Conservation (phyloP, 2,888 invertebrate genomes). For the Atrina japonica region DNA sequence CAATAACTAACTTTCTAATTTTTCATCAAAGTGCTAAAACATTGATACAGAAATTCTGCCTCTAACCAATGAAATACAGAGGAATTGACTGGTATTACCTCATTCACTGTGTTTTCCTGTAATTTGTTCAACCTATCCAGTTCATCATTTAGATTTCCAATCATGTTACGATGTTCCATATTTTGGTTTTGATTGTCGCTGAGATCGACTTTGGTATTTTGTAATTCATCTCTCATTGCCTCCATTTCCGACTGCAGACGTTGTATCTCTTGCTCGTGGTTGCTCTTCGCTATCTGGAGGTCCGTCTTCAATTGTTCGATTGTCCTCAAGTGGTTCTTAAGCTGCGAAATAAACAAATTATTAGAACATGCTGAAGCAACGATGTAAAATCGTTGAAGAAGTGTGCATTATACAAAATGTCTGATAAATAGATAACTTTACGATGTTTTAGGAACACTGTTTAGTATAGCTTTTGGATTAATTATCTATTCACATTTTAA, state of each 20-base stretch:
- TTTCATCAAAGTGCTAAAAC: too few relatives aligned
- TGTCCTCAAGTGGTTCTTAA: conserved; percentile 73
- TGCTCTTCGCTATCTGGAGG: conserved; percentile 65
- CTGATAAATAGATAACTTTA: too few relatives aligned
- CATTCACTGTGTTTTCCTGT: conserved; percentile 68
- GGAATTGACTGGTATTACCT: too few relatives aligned
- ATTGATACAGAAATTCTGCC: too few relatives aligned
- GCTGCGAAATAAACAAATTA: conserved; percentile 49
- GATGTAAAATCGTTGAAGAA: too few relatives aligned
- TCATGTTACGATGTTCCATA: conserved; percentile 62
- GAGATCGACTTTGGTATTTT: conserved; percentile 62
- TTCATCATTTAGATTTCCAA: conserved; percentile 68
- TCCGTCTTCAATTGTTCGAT: conserved; percentile 77
- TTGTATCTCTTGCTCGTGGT: conserved; percentile 71
- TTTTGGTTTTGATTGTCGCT: conserved; percentile 64
- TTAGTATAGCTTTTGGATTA: too few relatives aligned
- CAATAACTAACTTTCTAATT: too few relatives aligned
- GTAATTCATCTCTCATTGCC: conserved; percentile 65
- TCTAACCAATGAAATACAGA: too few relatives aligned
- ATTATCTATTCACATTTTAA: too few relatives aligned
- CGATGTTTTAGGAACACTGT: too few relatives aligned
- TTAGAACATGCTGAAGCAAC: too few relatives aligned
- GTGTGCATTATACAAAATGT: too few relatives aligned
- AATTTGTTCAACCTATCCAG: conserved; percentile 65
- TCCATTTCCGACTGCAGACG: conserved; percentile 72